phyloP scores from a whole-genome alignment of 2,888 invertebrate species.

The Chrysotoxum bicinctum region DNA sequence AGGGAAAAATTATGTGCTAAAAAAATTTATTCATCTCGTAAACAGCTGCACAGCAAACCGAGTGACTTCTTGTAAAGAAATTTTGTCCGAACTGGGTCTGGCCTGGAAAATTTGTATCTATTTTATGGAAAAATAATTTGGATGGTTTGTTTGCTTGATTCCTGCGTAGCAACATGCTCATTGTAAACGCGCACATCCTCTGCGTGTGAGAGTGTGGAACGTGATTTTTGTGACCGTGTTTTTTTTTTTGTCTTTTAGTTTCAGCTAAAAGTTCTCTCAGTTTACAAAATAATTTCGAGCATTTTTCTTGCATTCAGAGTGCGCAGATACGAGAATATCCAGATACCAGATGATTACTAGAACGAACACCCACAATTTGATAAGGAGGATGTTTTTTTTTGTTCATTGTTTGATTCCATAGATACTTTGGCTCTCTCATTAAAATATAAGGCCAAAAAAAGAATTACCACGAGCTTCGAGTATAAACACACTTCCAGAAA shows the following conservation, averaged over 20 bases:
- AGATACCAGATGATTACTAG: conserved; percentile 68
- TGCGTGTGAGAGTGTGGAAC: conserved; percentile 36
- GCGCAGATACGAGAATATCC: conserved; percentile 56
- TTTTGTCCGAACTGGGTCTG: conserved; percentile 74
- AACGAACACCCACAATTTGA: conserved; percentile 51
- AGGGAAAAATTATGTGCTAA: conserved; percentile 43
- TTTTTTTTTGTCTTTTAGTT: background rate
- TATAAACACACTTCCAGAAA: conserved; percentile 58
- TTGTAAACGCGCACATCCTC: conserved; percentile 60
- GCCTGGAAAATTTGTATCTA: conserved; percentile 74
- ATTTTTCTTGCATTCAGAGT: conserved; percentile 7
- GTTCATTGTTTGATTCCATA: conserved; percentile 1
- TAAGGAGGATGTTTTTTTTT: conserved; percentile 41
- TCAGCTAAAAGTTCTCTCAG: conserved; percentile 38
- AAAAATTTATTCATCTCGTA: conserved; percentile 69
- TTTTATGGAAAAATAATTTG: conserved; percentile 70
- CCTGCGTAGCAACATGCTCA: conserved; percentile 69
- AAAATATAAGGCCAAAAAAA: background rate
- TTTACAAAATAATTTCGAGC: conserved; percentile 47
- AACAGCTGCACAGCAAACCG: conserved; percentile 67
- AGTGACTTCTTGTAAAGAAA: conserved; percentile 72
- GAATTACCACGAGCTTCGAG: conserved; percentile 9
- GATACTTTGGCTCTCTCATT: background rate
- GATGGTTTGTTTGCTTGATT: conserved; percentile 52
- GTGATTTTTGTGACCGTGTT: conserved; percentile 40